phyloP scores from a whole-genome alignment of 1,140 invertebrate genomes.

The Ganaspis sp. region DNA sequence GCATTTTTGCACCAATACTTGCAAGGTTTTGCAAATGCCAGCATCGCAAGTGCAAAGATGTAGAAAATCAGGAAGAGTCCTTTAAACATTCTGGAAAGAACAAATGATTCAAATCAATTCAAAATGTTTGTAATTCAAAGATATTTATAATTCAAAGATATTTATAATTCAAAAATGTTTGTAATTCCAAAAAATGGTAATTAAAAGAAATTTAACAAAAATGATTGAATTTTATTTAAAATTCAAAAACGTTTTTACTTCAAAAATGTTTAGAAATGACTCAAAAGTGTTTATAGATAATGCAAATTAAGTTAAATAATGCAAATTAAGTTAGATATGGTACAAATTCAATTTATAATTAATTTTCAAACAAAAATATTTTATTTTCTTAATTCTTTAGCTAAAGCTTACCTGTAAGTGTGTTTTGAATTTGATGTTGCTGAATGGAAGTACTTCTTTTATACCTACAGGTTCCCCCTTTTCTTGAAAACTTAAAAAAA shows the following conservation, averaged over 20 bases:
- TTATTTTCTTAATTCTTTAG: background rate
- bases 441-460: background rate
- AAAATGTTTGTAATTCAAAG: no score
- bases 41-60: background rate
- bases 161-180: no score
- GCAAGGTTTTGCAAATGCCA: background rate
- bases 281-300: background rate
- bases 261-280: background rate
- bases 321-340: no score
- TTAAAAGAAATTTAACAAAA: no score
- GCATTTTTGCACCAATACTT: slow-evolving; percentile 10
- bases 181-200: no score
- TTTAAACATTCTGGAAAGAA: background rate
- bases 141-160: no score
- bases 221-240: no score
- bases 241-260: no score
- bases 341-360: no score
- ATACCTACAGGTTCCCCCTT: background rate
- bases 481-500: background rate
- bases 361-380: background rate
- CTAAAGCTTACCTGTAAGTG: background rate
- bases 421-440: background rate
- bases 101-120: background rate
- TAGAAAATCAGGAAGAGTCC: background rate
- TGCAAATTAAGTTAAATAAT: no score